Conservation (phyloP, 2,888 invertebrate genomes). For the Pyrrhosoma nymphula region DNA sequence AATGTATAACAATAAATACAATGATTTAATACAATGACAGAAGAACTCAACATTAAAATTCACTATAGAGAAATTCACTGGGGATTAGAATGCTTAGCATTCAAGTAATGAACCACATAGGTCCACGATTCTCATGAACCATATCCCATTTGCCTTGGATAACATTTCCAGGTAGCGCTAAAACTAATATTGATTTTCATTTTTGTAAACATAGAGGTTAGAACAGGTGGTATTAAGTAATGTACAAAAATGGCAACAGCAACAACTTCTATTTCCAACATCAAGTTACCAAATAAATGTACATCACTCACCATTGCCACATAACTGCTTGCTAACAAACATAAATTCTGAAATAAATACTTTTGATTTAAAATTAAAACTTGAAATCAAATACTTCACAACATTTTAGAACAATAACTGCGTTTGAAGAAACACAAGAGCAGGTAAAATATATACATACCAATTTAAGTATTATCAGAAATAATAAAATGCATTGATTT, state of each 20-base stretch:
- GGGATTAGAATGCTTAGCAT: constrained; percentile 64
- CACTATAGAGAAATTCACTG: constrained; percentile 41
- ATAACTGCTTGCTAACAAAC: constrained; percentile 54
- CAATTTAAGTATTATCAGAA: constrained; percentile 38
- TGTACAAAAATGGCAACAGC: constrained; percentile 64
- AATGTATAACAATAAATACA: constrained; percentile 65
- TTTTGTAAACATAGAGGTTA: constrained; percentile 29
- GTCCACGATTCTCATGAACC: constrained; percentile 57
- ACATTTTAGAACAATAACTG: constrained; percentile 30
- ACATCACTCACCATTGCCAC: constrained; percentile 61
- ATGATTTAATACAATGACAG: constrained; percentile 51
- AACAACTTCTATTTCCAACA: constrained; percentile 67
- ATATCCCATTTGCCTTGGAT: constrained; percentile 57
- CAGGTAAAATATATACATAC: constrained; percentile 51
- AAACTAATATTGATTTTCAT: constrained; percentile 1
- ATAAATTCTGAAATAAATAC: constrained; percentile 44
- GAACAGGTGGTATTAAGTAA: constrained; percentile 45
- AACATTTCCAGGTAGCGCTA: constrained; percentile 32
- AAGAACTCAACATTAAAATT: constrained; percentile 56
- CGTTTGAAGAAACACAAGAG: constrained; percentile 41
- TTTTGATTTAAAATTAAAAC: constrained; percentile 42
- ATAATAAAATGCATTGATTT: constrained; percentile 66
- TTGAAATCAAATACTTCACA: constrained; percentile 48
- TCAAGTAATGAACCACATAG: constrained; percentile 49
- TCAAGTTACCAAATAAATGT: constrained; percentile 57